Conservation (phyloP, 2,113 vertebrate species). For the Puffinus mauretanicus region DNA sequence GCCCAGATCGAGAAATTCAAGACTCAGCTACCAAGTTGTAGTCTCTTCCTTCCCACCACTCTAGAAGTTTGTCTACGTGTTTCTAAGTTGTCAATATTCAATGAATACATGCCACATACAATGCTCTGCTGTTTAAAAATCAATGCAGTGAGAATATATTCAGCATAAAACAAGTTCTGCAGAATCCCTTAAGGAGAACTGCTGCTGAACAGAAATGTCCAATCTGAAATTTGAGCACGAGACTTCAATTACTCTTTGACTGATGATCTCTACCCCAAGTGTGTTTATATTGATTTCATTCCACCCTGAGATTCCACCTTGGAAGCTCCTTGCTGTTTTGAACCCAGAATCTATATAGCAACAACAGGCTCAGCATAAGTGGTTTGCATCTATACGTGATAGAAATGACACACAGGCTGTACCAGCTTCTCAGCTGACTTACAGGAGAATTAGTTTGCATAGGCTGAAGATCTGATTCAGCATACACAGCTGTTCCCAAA, state of each 20-base stretch:
- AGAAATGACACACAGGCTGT: neutral
- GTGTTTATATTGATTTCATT: neutral
- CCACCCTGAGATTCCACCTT: neutral
- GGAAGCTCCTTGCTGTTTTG: neutral
- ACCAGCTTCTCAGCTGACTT: slow-evolving; percentile 8
- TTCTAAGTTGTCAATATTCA: neutral
- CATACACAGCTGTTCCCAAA: slow-evolving; percentile 32
- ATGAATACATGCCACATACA: neutral
- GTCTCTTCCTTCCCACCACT: neutral
- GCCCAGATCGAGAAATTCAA: neutral
- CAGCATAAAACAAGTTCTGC: neutral
- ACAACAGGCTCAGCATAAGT: neutral
- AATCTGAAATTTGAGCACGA: neutral
- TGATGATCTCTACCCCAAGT: neutral
- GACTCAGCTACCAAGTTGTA: neutral
- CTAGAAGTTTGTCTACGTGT: neutral
- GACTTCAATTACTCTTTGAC: neutral
- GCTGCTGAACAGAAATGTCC: neutral
- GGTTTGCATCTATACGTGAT: neutral
- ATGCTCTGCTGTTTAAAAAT: neutral
- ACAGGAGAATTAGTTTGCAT: neutral
- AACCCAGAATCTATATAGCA: neutral
- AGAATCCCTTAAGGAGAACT: neutral
- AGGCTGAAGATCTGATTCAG: slow-evolving; percentile 11
- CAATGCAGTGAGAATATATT: neutral